Percentiles rank a stretch among this genome's conserved stretches.
Conservation (phyloP, 2,113 vertebrate species). For the Istiophorus platypterus region DNA sequence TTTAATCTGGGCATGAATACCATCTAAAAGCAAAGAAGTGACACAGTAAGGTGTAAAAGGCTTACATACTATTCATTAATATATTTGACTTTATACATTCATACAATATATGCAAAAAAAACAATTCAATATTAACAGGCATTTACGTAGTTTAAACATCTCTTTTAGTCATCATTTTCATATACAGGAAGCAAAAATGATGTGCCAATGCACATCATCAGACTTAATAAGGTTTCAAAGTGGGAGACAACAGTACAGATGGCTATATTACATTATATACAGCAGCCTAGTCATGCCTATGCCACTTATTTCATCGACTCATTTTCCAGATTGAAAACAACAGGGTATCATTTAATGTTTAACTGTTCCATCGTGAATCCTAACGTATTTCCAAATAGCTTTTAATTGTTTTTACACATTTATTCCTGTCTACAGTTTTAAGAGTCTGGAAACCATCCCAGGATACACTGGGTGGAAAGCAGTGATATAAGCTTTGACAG, state of each 20-base stretch:
- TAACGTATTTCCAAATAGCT: background rate
- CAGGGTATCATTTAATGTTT: background rate
- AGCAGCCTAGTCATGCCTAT: background rate
- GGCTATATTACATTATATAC: conserved; percentile 3
- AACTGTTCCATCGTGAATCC: background rate
- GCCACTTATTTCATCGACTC: background rate
- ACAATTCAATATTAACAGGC: background rate
- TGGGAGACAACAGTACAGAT: background rate
- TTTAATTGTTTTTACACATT: background rate
- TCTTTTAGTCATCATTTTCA: too few species aligned
- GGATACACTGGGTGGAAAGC: background rate
- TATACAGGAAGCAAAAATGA: background rate
- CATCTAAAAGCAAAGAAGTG: background rate
- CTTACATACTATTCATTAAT: background rate
- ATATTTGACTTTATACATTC: background rate
- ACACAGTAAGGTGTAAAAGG: background rate
- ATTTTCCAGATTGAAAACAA: conserved; percentile 13
- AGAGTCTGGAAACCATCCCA: conserved; percentile 28
- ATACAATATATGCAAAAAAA: background rate
- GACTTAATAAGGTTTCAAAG: background rate
- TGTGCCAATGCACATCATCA: background rate
- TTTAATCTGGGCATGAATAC: background rate
- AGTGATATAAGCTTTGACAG: conserved; percentile 22
- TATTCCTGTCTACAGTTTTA: background rate
- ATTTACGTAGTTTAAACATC: background rate